Evolutionary conservation across 2,888 invertebrate genomes (phyloP).

Genomic region (Abrostola tripartita): DNA sequence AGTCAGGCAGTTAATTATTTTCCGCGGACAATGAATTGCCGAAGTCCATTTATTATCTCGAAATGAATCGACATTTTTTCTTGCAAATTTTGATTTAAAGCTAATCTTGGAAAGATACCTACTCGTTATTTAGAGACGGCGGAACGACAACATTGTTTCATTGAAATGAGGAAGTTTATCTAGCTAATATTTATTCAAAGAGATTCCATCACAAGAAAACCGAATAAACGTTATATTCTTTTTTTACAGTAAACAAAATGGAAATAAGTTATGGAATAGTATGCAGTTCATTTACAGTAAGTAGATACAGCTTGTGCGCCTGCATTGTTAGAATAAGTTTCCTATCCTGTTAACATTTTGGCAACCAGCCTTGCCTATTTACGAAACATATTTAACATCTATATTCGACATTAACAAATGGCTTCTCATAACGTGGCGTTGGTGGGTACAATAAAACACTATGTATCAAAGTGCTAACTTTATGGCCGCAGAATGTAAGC

Average conservation of each 20-base stretch:
- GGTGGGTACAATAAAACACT: conserved; percentile 53
- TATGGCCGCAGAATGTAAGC: conserved; percentile 51
- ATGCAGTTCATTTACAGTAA: conserved; percentile 55
- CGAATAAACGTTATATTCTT: conserved; percentile 23
- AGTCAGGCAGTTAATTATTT: conserved; percentile 86
- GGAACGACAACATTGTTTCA: conserved; percentile 28
- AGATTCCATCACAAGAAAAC: conserved; percentile 8
- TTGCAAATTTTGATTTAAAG: conserved; percentile 59
- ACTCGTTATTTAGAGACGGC: conserved; percentile 31
- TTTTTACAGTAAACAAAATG: conserved; percentile 21
- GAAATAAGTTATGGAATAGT: conserved; percentile 32
- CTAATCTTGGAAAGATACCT: conserved; percentile 46
- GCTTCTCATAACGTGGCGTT: conserved; percentile 63
- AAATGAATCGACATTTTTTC: conserved; percentile 70
- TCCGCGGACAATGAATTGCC: conserved; percentile 81
- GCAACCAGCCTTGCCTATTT: conserved; percentile 70
- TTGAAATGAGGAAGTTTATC: conserved; percentile 26
- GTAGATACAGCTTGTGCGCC: conserved; percentile 49
- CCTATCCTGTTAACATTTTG: conserved; percentile 69
- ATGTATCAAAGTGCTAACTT: conserved; percentile 49
- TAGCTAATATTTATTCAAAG: conserved; percentile 12
- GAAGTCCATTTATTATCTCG: conserved; percentile 73
- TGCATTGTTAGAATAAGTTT: conserved; percentile 61
- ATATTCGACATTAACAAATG: conserved; percentile 70
- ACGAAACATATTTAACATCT: conserved; percentile 70